These are phyloP conservation scores for Meriones unguiculatus DNA, from an alignment of 2,113 vertebrate genomes.

Conservation along the genomic window DNA sequence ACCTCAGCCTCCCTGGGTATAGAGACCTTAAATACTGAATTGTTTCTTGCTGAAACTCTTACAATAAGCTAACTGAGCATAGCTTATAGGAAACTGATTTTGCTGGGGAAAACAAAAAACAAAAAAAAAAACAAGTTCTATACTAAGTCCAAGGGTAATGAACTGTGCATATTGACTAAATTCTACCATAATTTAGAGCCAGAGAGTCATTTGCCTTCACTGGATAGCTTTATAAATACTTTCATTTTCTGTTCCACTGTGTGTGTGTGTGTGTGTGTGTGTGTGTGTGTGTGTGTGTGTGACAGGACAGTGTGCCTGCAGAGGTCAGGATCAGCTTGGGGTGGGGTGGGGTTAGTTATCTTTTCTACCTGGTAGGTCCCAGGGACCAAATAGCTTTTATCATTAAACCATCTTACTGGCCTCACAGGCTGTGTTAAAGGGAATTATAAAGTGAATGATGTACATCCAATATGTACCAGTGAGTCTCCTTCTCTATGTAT, in stretches of 20 bases:
- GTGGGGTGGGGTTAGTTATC: background rate
- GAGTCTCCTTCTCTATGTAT: background rate
- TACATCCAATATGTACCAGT: background rate
- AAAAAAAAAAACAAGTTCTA: background rate
- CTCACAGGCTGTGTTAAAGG: background rate
- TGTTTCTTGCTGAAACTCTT: background rate
- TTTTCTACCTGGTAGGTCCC: background rate
- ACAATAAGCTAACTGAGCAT: background rate
- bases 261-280: background rate
- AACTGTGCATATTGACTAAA: background rate
- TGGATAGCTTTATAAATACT: background rate
- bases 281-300: background rate
- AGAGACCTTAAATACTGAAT: background rate
- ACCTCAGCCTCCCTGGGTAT: fast-evolving
- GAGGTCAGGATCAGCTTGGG: background rate
- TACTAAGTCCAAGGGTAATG: background rate
- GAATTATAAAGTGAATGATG: background rate
- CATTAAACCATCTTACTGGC: background rate
- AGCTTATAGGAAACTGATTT: background rate
- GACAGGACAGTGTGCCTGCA: background rate
- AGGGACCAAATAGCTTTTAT: background rate
- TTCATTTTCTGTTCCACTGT: background rate
- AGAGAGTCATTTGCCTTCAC: background rate
- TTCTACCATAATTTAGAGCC: background rate
- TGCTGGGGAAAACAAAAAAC: background rate